These are phyloP conservation scores for Cynopterus brachyotis DNA, from an alignment of 2,113 vertebrate species.

Conservation along the genomic window DNA sequence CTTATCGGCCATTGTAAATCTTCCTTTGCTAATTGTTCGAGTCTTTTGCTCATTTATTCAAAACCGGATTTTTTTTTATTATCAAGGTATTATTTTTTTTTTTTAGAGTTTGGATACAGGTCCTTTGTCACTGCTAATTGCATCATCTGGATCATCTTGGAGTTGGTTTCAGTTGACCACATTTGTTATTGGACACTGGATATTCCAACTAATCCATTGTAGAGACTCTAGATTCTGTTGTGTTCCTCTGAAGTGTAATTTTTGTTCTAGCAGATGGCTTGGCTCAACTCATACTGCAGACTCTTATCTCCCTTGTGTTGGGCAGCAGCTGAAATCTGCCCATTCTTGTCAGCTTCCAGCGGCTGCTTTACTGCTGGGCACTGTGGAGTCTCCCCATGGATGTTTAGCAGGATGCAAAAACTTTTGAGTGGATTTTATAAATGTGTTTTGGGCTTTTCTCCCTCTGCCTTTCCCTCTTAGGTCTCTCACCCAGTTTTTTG, in stretches of 20 bases:
- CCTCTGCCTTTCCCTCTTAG: neutral
- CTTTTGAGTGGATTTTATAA: neutral
- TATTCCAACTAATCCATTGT: neutral
- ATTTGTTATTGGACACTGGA: neutral
- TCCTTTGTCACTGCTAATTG: neutral
- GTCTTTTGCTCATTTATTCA: neutral
- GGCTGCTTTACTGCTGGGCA: neutral
- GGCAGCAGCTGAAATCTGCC: neutral
- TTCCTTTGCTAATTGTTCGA: neutral
- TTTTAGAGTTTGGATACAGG: neutral
- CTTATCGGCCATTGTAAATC: neutral
- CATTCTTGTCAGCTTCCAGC: neutral
- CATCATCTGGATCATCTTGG: neutral
- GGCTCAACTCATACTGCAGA: neutral
- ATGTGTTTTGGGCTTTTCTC: neutral
- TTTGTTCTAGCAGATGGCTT: neutral
- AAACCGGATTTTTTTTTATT: neutral
- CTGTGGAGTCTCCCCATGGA: neutral
- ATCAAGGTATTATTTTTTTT: neutral
- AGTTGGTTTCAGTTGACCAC: neutral
- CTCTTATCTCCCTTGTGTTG: neutral
- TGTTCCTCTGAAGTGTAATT: neutral
- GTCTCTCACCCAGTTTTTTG: neutral
- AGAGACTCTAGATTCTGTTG: neutral
- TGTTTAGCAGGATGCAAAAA: neutral